These are phyloP conservation scores for Anabas testudineus DNA, from an alignment of 2,797 vertebrate genomes.

Conservation along the genomic window DNA sequence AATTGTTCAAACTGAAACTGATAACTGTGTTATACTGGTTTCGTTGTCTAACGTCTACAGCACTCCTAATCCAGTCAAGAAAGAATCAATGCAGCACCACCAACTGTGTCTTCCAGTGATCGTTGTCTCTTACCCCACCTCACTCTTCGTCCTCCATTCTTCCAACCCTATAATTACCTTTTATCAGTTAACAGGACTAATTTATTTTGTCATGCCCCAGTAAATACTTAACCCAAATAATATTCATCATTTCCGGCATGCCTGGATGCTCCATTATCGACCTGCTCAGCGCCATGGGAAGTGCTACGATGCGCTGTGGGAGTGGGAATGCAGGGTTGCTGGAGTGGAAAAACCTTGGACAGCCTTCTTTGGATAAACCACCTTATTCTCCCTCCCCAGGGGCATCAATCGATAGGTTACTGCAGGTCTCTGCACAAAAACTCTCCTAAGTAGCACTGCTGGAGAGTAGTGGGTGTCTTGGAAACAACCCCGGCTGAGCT, in stretches of 20 bases:
- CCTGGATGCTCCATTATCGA: slow-evolving; percentile 66
- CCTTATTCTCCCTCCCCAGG: slow-evolving; percentile 65
- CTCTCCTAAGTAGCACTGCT: slow-evolving; percentile 23
- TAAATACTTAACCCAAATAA: slow-evolving; percentile 80
- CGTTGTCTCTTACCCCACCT: slow-evolving; percentile 23
- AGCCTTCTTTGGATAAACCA: slow-evolving; percentile 63
- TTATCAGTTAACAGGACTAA: slow-evolving; percentile 80
- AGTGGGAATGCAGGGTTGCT: slow-evolving; percentile 66
- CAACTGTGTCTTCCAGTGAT: slow-evolving; percentile 34
- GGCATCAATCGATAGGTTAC: slow-evolving; percentile 78
- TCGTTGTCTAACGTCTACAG: not conserved
- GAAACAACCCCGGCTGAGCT: slow-evolving; percentile 33
- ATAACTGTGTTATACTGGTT: not conserved
- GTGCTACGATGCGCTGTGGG: slow-evolving; percentile 58
- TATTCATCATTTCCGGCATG: slow-evolving; percentile 64
- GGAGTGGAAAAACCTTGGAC: slow-evolving; percentile 64
- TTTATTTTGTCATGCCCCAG: slow-evolving; percentile 82
- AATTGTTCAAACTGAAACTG: not conserved
- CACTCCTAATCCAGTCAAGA: slow-evolving; percentile 28
- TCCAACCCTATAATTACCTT: slow-evolving; percentile 76
- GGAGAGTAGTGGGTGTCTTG: slow-evolving; percentile 16
- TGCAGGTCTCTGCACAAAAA: slow-evolving; percentile 68
- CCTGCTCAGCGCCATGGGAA: slow-evolving; percentile 49
- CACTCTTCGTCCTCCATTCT: slow-evolving; percentile 24
- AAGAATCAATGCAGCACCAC: slow-evolving; percentile 15